Evolutionary conservation across 2,888 invertebrate genomes (phyloP).

Genomic region (Drosophila meridiana): DNA sequence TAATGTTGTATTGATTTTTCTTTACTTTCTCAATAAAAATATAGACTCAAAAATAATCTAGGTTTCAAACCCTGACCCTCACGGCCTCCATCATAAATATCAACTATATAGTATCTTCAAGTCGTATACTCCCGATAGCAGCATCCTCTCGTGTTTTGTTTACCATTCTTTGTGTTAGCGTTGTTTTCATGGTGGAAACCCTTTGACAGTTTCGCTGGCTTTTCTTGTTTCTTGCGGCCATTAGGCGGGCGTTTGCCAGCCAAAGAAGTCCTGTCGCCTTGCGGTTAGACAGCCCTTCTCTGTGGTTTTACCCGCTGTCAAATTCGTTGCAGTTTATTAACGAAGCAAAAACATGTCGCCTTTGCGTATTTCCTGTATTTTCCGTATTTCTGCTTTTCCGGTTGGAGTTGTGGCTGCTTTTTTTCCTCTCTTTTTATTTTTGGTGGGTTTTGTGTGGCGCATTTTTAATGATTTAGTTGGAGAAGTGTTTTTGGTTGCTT

Average conservation of each 20-base stretch:
- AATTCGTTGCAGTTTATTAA: constrained; percentile 78
- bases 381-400: constrained; percentile 32
- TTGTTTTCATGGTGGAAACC: constrained; percentile 43
- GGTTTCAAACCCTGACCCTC: background rate
- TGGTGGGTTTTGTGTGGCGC: constrained; percentile 27
- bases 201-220: constrained; percentile 64
- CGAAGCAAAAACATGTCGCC: constrained; percentile 72
- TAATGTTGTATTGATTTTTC: background rate
- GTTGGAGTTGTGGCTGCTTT: constrained; percentile 23
- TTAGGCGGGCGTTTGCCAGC: constrained; percentile 41
- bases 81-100: no score
- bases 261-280: constrained; percentile 53
- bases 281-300: constrained; percentile 66
- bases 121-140: background rate
- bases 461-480: constrained; percentile 73
- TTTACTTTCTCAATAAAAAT: background rate
- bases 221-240: constrained; percentile 44
- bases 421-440: constrained; percentile 25
- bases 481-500: constrained; percentile 29
- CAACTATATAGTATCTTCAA: background rate
- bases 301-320: constrained; percentile 59
- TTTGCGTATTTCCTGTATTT: constrained; percentile 28
- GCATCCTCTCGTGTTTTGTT: constrained; percentile 13
- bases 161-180: constrained; percentile 19
- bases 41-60: background rate